A percentile compares a stretch with the other conserved stretches of the same genome.
Evolutionary conservation across 1,140 invertebrate species (phyloP).

Genomic region (Lasioglossum albipes): DNA sequence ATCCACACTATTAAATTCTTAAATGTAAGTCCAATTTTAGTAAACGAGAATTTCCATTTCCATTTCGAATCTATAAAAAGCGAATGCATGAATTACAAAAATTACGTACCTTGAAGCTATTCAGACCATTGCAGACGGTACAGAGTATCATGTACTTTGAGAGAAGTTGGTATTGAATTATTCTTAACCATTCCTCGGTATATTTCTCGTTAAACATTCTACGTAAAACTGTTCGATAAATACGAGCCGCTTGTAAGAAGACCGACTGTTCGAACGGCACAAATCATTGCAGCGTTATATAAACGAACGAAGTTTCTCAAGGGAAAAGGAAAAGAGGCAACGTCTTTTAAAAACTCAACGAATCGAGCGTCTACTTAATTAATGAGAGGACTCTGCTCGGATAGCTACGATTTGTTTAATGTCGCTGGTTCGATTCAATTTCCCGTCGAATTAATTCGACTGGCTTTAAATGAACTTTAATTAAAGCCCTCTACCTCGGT

Average conservation of each 20-base stretch:
- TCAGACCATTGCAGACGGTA: too few species aligned
- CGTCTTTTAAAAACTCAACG: conserved; percentile 25
- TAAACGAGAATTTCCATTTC: too few species aligned
- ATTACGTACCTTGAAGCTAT: too few species aligned
- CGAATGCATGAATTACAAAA: too few species aligned
- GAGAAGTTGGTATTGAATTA: too few species aligned
- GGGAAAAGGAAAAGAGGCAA: neutral
- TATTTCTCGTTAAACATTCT: neutral
- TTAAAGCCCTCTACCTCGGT: conserved; percentile 9
- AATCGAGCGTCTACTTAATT: conserved; percentile 39
- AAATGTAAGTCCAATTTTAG: too few species aligned
- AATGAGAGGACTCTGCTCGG: conserved; percentile 14
- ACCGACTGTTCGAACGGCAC: neutral
- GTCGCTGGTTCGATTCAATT: conserved; percentile 41
- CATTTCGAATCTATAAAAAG: too few species aligned
- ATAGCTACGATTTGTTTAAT: conserved; percentile 38
- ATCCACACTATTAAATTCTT: too few species aligned
- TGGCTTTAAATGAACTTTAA: conserved; percentile 42
- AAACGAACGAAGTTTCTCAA: neutral
- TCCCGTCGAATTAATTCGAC: conserved; percentile 39
- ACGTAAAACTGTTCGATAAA: neutral
- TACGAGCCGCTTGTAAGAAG: neutral
- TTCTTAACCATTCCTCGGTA: neutral
- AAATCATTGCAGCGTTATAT: neutral
- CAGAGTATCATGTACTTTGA: too few species aligned